Conservation (phyloP, 2,797 vertebrate species). For the Agapornis canus region DNA sequence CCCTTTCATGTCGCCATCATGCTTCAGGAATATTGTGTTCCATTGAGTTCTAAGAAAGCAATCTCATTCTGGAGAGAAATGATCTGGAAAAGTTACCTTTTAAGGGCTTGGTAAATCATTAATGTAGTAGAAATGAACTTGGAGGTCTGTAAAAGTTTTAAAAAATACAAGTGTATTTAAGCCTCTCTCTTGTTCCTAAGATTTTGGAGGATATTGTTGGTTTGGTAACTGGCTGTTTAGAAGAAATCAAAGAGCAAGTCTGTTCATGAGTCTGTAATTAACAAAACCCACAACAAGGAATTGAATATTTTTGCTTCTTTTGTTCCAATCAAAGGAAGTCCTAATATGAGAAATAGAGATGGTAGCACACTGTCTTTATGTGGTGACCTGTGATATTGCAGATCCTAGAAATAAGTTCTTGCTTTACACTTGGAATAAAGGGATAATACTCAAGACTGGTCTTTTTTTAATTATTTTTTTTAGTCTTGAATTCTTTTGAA, state of each 20-base stretch:
- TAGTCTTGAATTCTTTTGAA: neutral
- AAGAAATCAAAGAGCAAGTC: neutral
- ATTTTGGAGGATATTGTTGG: neutral
- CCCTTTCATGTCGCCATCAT: neutral
- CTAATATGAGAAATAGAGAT: neutral
- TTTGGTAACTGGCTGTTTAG: neutral
- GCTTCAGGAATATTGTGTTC: neutral
- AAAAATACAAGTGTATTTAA: neutral
- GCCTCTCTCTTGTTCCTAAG: neutral
- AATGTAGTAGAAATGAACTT: neutral
- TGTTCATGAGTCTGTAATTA: neutral
- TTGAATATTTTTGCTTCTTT: neutral
- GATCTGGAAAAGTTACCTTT: neutral
- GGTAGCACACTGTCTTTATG: neutral
- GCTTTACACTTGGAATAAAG: neutral
- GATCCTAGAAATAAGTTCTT: neutral
- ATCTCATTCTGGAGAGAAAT: neutral
- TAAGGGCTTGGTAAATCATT: neutral
- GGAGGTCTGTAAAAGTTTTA: neutral
- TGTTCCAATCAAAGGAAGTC: neutral
- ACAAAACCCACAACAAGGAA: neutral
- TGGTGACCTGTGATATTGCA: neutral
- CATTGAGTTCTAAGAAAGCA: neutral
- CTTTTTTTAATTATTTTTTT: neutral
- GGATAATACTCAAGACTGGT: neutral